Percentiles rank a stretch among this genome's conserved stretches.
Evolutionary conservation across 1,140 invertebrate species (phyloP).

Genomic region (Pseudomyrmex concolor): DNA sequence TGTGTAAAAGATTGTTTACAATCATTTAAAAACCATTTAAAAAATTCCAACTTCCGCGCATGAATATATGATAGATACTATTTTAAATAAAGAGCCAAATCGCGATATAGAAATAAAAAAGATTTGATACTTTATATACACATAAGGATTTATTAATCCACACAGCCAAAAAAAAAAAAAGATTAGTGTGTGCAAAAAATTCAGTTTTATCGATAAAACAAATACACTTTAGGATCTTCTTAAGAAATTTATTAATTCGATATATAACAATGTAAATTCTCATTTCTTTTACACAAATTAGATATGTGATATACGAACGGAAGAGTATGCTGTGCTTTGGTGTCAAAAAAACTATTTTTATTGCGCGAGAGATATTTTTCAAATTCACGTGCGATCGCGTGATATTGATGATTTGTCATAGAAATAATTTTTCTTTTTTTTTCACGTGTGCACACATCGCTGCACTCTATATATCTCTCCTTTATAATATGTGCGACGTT

Average conservation of each 20-base stretch:
- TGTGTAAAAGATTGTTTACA: conserved; percentile 45
- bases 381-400: conserved; percentile 32
- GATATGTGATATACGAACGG: conserved; percentile 19
- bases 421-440: conserved; percentile 38
- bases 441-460: conserved; percentile 21
- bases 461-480: conserved; percentile 39
- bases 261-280: not conserved
- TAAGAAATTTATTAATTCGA: conserved; percentile 9
- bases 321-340: conserved; percentile 20
- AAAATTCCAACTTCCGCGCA: not conserved
- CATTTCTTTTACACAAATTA: conserved; percentile 56
- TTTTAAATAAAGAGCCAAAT: conserved; percentile 5
- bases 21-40: not conserved
- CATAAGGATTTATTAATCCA: too few species aligned
- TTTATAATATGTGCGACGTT: conserved; percentile 36
- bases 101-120: not conserved
- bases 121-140: conserved; percentile 4
- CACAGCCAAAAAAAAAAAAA: too few species aligned
- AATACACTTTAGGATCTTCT: too few species aligned
- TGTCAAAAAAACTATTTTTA: conserved; percentile 49
- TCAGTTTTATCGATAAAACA: too few species aligned
- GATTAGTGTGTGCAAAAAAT: too few species aligned
- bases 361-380: conserved; percentile 55
- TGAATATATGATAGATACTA: not conserved
- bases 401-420: conserved; percentile 19